Conservation (phyloP, 2,797 vertebrate genomes). For the Potorous gilbertii region DNA sequence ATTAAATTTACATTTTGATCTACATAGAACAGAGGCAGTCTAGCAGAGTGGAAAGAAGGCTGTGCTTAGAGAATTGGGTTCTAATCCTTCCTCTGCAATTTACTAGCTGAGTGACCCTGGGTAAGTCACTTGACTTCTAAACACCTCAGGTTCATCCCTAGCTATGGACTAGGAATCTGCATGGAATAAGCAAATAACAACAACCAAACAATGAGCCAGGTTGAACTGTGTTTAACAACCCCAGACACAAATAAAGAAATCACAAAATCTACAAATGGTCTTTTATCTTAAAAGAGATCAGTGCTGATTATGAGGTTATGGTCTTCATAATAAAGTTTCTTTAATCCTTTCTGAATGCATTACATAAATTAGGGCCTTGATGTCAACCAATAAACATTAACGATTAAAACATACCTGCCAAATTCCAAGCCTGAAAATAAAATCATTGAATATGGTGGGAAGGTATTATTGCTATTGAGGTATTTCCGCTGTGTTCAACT, state of each 20-base stretch:
- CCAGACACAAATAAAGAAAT: constrained; percentile 46
- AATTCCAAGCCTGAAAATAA: constrained; percentile 43
- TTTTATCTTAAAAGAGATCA: constrained; percentile 33
- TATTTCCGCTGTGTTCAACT: neutral
- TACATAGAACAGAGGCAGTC: constrained; percentile 38
- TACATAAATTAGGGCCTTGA: constrained; percentile 35
- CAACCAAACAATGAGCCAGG: neutral
- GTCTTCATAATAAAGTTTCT: constrained; percentile 21
- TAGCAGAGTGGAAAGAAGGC: constrained; percentile 40
- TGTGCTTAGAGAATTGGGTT: neutral
- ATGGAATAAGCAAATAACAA: neutral
- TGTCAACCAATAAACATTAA: constrained; percentile 44
- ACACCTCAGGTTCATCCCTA: neutral
- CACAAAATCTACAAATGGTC: constrained; percentile 42
- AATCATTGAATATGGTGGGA: neutral
- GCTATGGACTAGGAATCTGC: neutral
- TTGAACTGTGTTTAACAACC: neutral
- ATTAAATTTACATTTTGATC: constrained; percentile 52
- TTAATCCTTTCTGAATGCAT: constrained; percentile 14
- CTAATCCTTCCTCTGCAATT: neutral
- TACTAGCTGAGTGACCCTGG: neutral
- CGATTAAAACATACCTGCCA: constrained; percentile 37
- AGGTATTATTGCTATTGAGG: neutral
- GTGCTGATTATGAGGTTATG: constrained; percentile 25
- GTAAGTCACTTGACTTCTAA: neutral